Evolutionary conservation across 2,888 invertebrate genomes (phyloP).

Genomic region (Drosophila atripex): DNA sequence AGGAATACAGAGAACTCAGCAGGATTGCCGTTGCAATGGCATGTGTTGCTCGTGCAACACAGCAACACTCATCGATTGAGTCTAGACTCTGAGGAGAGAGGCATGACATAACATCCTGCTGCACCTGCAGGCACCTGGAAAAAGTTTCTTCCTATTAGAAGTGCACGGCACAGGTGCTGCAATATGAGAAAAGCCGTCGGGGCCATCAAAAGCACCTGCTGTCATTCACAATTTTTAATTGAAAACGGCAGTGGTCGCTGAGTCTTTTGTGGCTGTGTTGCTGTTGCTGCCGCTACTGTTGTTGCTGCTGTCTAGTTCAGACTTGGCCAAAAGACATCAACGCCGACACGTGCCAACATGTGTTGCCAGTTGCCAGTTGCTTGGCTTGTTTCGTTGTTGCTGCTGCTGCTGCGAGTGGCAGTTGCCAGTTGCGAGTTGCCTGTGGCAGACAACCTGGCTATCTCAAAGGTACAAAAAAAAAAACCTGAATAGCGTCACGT

Average conservation of each 20-base stretch:
- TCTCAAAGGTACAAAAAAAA: slow-evolving; percentile 31
- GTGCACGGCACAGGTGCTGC: slow-evolving; percentile 55
- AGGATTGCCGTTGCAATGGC: slow-evolving; percentile 61
- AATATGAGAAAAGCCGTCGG: slow-evolving; percentile 9
- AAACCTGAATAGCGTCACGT: slow-evolving; percentile 61
- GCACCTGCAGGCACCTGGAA: slow-evolving; percentile 21
- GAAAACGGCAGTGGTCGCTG: slow-evolving; percentile 69
- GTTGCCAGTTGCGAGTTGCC: slow-evolving; percentile 17
- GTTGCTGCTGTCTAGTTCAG: slow-evolving; percentile 42
- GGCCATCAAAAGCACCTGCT: slow-evolving; percentile 77
- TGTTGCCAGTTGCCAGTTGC: slow-evolving; percentile 62
- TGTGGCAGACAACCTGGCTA: slow-evolving; percentile 71
- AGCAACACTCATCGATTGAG: slow-evolving; percentile 29
- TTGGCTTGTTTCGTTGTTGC: slow-evolving; percentile 35
- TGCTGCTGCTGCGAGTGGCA: slow-evolving; percentile 28
- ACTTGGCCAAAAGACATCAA: slow-evolving; percentile 42
- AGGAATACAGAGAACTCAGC: slow-evolving; percentile 10
- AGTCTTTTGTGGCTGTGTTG: slow-evolving; percentile 35
- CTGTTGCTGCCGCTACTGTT: slow-evolving; percentile 44
- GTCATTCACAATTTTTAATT: slow-evolving; percentile 82
- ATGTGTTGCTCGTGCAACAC: slow-evolving; percentile 60
- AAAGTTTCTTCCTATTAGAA: slow-evolving; percentile 35
- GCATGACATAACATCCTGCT: slow-evolving; percentile 15
- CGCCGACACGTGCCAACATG: slow-evolving; percentile 74
- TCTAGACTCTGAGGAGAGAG: not conserved